Evolutionary conservation across 1,140 invertebrate species (phyloP).

Genomic region (Drosophila dunni): DNA sequence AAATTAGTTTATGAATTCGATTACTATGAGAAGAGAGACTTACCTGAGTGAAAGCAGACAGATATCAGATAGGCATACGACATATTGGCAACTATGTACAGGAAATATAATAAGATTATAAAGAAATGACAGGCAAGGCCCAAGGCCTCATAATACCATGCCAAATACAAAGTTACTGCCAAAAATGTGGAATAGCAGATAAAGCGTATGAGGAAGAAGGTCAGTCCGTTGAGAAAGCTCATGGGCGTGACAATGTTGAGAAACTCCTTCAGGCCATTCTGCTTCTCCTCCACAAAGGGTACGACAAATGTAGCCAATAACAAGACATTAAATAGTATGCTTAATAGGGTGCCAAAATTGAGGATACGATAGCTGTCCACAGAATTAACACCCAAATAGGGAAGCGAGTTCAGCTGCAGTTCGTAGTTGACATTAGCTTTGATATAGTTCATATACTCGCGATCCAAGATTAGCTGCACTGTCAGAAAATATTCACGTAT

Average conservation of each 20-base stretch:
- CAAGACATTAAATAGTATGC: slow-evolving; percentile 63
- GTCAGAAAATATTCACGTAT: slow-evolving; percentile 69
- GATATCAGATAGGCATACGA: slow-evolving; percentile 80
- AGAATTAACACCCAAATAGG: slow-evolving; percentile 52
- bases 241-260: slow-evolving; percentile 77
- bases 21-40: not conserved
- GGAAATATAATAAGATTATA: slow-evolving; percentile 62
- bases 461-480: slow-evolving; percentile 67
- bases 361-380: slow-evolving; percentile 61
- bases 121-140: slow-evolving; percentile 38
- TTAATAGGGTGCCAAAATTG: slow-evolving; percentile 64
- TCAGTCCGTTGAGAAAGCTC: slow-evolving; percentile 78
- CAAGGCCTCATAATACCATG: slow-evolving; percentile 50
- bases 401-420: slow-evolving; percentile 64
- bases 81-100: slow-evolving; percentile 72
- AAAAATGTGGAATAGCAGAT: slow-evolving; percentile 54
- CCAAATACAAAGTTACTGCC: slow-evolving; percentile 40
- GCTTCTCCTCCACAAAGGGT: slow-evolving; percentile 82
- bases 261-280: slow-evolving; percentile 79
- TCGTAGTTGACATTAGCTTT: slow-evolving; percentile 42
- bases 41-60: slow-evolving; percentile 81
- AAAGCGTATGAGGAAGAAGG: slow-evolving; percentile 75
- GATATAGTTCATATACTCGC: slow-evolving; percentile 61
- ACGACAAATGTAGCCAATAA: slow-evolving; percentile 75
- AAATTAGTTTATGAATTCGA: not conserved